These are phyloP conservation scores for Monomorium pharaonis DNA, from an alignment of 1,140 invertebrate species.

Conservation along the genomic window DNA sequence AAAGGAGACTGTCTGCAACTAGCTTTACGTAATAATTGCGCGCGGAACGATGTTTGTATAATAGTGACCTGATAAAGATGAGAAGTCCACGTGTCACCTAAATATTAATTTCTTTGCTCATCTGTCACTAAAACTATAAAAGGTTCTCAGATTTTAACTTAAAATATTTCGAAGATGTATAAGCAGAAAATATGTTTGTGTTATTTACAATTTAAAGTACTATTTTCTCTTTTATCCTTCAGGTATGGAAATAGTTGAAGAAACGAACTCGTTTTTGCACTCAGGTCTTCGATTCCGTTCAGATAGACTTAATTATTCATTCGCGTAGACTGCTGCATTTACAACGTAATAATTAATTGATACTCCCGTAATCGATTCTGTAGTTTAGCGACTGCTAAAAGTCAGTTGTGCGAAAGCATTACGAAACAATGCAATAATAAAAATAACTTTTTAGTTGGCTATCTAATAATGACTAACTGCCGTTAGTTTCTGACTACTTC, in stretches of 20 bases:
- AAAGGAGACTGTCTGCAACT: background rate
- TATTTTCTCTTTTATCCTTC: background rate
- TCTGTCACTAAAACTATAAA: background rate
- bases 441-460: slow-evolving; percentile 15
- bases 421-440: slow-evolving; percentile 25
- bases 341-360: background rate
- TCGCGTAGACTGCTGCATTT: background rate
- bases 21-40: background rate
- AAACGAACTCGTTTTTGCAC: slow-evolving; percentile 26
- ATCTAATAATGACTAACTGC: slow-evolving; percentile 48
- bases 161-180: background rate
- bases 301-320: slow-evolving; percentile 38
- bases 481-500: slow-evolving; percentile 40
- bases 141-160: background rate
- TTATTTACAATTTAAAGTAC: background rate
- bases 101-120: background rate
- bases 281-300: slow-evolving; percentile 43
- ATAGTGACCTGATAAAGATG: background rate
- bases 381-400: slow-evolving; percentile 14
- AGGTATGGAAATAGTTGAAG: background rate
- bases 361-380: slow-evolving; percentile 30
- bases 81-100: background rate
- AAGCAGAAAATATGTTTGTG: background rate
- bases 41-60: background rate
- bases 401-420: slow-evolving; percentile 25